Conservation (phyloP, 1,140 invertebrate species). For the Drosophila subobscura region DNA sequence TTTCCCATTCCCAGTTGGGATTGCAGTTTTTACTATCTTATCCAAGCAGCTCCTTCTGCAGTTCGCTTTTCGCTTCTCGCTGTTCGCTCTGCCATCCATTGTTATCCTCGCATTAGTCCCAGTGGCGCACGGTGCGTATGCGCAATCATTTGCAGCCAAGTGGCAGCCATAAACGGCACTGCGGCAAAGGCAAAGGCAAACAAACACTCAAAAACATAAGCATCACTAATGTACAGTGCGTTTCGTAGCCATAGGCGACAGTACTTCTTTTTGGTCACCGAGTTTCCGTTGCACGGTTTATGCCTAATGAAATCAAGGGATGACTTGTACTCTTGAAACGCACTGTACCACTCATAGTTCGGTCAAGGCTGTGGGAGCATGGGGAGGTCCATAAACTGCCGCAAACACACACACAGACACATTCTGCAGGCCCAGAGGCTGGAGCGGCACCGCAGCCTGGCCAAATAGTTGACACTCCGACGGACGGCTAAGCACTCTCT, state of each 20-base stretch:
- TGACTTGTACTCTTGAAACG: too few species aligned
- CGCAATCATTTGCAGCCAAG: slow-evolving; percentile 52
- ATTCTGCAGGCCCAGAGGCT: neutral
- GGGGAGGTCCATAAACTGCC: neutral
- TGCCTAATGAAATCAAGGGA: too few species aligned
- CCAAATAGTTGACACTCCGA: slow-evolving; percentile 25
- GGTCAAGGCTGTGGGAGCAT: too few species aligned
- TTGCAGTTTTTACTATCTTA: slow-evolving; percentile 18
- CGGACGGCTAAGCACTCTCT: too few species aligned
- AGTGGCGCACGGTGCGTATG: slow-evolving; percentile 34
- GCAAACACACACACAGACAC: too few species aligned
- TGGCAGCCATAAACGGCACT: slow-evolving; percentile 36
- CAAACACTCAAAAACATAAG: slow-evolving; percentile 2
- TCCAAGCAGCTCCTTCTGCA: too few species aligned
- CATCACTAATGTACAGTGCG: slow-evolving; percentile 6
- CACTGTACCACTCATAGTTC: too few species aligned
- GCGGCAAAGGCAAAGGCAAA: slow-evolving; percentile 5
- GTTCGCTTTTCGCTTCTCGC: too few species aligned
- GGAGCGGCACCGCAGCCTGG: slow-evolving; percentile 4
- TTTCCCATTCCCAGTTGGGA: neutral
- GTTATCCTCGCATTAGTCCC: slow-evolving; percentile 15
- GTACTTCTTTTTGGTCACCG: too few species aligned
- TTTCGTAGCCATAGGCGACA: neutral
- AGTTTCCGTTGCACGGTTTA: too few species aligned
- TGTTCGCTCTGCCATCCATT: slow-evolving; percentile 1